Evolutionary conservation across 2,113 vertebrate genomes (phyloP).

Genomic region (Marcusenius ussheri): DNA sequence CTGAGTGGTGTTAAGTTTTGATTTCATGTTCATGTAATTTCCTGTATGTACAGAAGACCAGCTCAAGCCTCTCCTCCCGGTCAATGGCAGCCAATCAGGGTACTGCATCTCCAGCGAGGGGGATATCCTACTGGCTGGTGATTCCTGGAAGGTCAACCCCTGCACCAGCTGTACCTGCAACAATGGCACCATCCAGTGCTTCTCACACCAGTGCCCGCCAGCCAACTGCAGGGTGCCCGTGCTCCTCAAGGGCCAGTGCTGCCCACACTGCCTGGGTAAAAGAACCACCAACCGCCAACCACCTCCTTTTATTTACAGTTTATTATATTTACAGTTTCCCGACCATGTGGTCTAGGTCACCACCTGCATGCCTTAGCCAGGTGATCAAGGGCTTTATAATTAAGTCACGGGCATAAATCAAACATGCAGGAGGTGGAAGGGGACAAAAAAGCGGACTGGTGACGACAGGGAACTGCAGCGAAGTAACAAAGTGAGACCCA

Average conservation of each 20-base stretch:
- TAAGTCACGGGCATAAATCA: not conserved
- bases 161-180: conserved; percentile 71
- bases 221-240: conserved; percentile 65
- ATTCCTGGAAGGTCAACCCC: conserved; percentile 67
- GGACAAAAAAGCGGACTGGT: not conserved
- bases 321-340: not conserved
- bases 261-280: conserved; percentile 68
- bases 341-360: not conserved
- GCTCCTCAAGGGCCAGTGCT: conserved; percentile 70
- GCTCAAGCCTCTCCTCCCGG: conserved; percentile 50
- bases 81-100: conserved; percentile 56
- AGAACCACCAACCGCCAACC: not conserved
- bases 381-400: not conserved
- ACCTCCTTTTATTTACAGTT: not conserved
- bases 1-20: not conserved
- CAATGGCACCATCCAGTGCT: conserved; percentile 66
- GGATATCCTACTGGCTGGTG: conserved; percentile 60
- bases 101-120: conserved; percentile 67
- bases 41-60: conserved; percentile 49
- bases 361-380: not conserved
- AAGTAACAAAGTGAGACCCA: not conserved
- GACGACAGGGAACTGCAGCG: not conserved
- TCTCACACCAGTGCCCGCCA: conserved; percentile 61
- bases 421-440: not conserved
- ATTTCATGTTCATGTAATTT: not conserved